Evolutionary conservation across 2,797 vertebrate genomes (phyloP), one percentile per base, ranked within the genome.

Genomic region (Nyctibius grandis): DNA sequence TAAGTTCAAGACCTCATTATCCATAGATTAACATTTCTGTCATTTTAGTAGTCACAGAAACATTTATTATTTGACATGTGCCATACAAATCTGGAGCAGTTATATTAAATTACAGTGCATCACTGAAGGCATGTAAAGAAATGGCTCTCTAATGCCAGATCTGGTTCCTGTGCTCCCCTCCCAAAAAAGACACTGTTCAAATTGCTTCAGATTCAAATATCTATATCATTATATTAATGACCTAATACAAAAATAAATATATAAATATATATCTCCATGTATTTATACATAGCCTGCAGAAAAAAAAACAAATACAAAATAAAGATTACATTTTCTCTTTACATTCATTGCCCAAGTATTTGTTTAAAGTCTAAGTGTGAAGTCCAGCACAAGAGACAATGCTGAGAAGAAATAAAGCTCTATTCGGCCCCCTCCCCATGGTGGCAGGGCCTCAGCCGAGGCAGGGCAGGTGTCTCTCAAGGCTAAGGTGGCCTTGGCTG

Each of bases 351-450:
- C 16, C 28, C 42, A 61, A 34, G 20, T 26, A 63, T 19, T 54
- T 70, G 6, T n/a, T 72, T 45, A 64, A 42, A 29, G 25, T 48
- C 29, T 29, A 45, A 26, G 11, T 23, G 25, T 50, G 51, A 65
- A 78, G 3, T 20, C 15, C 61, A 79, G 26, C 15, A 23, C 12
- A 38, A 40, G 15, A 63, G 33, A 51, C 14, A 31, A 50, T 13
- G 8, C 23, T 57, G 34, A 64, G 22, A 72, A 44, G 28, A 80
- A 57, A 57, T 29, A 13, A 42, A 70, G 16, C 5, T 47, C n/a
- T 70, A 20, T 56, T 61, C 2, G 5, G 26, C n/a, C 4, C 4
- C 9, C 15, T 45, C 33, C 15, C 33, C 4, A 4, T 1, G 3
- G n/a, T 28, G 21, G 11, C 17, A 26, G 11, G 21, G 26, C 15